Evolutionary conservation across 1,140 invertebrate genomes (phyloP).

Genomic region (Dendrolimus punctatus): DNA sequence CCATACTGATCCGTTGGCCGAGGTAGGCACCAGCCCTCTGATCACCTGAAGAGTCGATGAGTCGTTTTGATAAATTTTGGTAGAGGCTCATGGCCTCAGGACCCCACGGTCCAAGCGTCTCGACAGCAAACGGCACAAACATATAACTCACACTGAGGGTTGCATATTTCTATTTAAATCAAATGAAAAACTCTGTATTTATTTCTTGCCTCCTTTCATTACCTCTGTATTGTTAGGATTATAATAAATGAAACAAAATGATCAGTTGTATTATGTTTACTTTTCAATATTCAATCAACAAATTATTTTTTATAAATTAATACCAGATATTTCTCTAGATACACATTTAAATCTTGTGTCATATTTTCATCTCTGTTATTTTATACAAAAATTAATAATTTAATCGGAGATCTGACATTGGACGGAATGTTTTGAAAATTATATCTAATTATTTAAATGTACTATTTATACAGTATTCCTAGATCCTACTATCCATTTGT

Average conservation of each 20-base stretch:
- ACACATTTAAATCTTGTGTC: constrained; percentile 15
- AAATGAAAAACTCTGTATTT: background rate
- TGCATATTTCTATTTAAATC: too few species aligned
- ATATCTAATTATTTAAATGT: too few species aligned
- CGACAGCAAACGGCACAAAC: too few species aligned
- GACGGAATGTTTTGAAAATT: constrained; percentile 7
- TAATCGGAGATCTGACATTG: constrained; percentile 10
- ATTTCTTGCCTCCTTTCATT: background rate
- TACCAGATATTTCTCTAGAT: constrained; percentile 21
- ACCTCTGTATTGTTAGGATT: background rate
- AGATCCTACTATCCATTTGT: too few species aligned
- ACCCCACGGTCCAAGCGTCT: too few species aligned
- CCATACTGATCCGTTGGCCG: too few species aligned
- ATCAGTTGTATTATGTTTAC: constrained; percentile 32
- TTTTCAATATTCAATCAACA: constrained; percentile 35
- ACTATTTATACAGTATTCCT: too few species aligned
- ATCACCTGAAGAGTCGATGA: too few species aligned
- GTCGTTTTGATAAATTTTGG: too few species aligned
- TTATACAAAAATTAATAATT: constrained; percentile 18
- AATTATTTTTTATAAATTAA: constrained; percentile 29
- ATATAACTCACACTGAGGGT: too few species aligned
- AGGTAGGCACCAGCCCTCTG: too few species aligned
- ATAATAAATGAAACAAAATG: constrained; percentile 24
- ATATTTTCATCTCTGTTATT: constrained; percentile 14
- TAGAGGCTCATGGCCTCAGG: too few species aligned